Conservation (phyloP, 2,113 vertebrate species). For the Tor tambroides region DNA sequence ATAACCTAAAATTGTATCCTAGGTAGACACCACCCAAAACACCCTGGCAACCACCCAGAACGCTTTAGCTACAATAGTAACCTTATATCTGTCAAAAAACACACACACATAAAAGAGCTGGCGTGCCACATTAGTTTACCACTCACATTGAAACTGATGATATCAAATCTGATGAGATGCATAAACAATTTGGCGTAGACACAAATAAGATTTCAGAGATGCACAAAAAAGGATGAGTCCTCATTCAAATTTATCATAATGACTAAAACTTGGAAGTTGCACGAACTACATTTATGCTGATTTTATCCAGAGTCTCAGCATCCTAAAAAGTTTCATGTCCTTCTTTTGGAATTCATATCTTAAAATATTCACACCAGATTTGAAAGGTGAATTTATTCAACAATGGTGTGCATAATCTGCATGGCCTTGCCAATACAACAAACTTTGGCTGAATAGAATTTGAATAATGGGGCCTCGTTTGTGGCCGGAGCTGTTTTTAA, state of each 20-base stretch:
- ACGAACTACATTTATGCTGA: neutral
- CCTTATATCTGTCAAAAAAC: no score
- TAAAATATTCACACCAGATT: conserved; percentile 50
- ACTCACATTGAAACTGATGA: no score
- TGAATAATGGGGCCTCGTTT: conserved; percentile 51
- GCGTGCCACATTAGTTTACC: neutral
- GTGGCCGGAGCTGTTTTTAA: conserved; percentile 44
- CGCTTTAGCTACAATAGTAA: no score
- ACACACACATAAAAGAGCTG: no score
- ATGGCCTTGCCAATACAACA: conserved; percentile 49
- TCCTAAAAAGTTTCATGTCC: neutral
- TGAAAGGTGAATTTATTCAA: conserved; percentile 52
- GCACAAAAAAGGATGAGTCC: neutral
- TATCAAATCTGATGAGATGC: neutral
- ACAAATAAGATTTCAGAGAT: neutral
- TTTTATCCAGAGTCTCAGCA: neutral
- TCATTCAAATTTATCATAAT: neutral
- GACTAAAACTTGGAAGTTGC: neutral
- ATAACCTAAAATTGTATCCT: no score
- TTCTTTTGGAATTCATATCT: neutral
- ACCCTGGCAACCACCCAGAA: no score
- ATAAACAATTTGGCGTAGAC: neutral
- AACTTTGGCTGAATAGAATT: conserved; percentile 54
- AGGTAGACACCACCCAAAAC: no score
- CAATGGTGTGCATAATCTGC: conserved; percentile 50